phyloP scores from a whole-genome alignment of 2,113 vertebrate species.

The Pseudorasbora parva region DNA sequence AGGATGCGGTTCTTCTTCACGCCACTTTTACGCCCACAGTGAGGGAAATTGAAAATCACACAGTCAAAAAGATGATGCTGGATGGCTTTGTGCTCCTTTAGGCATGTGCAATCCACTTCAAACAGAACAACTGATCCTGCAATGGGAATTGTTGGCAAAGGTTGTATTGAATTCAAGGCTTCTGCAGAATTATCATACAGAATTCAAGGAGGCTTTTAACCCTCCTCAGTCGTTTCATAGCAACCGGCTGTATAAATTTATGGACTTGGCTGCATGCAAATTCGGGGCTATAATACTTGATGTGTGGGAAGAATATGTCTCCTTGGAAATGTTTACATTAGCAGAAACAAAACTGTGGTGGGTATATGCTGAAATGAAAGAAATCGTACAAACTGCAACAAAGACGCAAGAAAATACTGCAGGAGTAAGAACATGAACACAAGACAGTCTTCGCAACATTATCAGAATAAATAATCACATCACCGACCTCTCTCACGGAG shows the following conservation, averaged over 20 bases:
- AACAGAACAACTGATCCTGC: constrained; percentile 84
- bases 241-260: constrained; percentile 31
- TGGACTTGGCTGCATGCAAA: constrained; percentile 32
- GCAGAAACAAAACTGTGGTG: background rate
- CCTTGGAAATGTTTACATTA: background rate
- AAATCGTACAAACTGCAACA: background rate
- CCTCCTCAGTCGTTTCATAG: constrained; percentile 36
- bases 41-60: constrained; percentile 95
- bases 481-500: constrained; percentile 80
- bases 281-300: background rate
- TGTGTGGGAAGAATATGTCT: background rate
- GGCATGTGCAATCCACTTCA: constrained; percentile 85
- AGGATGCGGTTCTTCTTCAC: constrained; percentile 91
- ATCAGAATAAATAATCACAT: background rate
- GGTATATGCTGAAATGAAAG: background rate
- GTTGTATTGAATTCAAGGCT: background rate
- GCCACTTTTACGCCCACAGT: constrained; percentile 94
- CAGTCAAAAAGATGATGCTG: constrained; percentile 75
- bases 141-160: background rate
- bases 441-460: background rate
- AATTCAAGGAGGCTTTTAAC: constrained; percentile 14
- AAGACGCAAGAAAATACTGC: background rate
- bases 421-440: background rate
- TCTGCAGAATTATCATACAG: background rate
- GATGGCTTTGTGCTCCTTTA: constrained; percentile 74